Percentiles rank a stretch among this genome's conserved stretches.
Conservation (phyloP, 2,797 vertebrate genomes). For the Spinibarbus caldwelli region DNA sequence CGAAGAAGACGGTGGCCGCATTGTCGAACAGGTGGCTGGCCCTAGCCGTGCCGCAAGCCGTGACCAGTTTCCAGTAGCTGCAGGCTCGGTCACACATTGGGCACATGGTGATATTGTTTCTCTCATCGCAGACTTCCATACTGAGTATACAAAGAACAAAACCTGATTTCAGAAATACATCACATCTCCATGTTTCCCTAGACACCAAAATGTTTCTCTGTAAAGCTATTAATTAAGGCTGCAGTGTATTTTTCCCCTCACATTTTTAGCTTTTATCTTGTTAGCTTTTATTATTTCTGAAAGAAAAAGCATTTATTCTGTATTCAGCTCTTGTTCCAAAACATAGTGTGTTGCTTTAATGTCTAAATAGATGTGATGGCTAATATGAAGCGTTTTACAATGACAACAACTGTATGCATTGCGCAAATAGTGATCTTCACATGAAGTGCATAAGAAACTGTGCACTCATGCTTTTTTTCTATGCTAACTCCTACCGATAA, state of each 20-base stretch:
- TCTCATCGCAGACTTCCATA: conserved; percentile 87
- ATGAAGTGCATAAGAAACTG: background rate
- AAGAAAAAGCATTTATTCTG: background rate
- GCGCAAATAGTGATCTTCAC: background rate
- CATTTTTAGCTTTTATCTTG: background rate
- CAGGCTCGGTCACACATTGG: conserved; percentile 85
- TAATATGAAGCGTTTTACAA: background rate
- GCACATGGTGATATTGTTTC: conserved; percentile 88
- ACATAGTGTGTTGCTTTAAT: background rate
- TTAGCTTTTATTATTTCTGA: background rate
- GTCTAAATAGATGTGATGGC: background rate
- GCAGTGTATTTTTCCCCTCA: background rate
- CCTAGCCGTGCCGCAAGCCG: conserved; percentile 83
- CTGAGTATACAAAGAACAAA: conserved; percentile 65
- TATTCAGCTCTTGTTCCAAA: background rate
- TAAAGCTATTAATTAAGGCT: background rate
- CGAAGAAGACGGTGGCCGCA: conserved; percentile 87
- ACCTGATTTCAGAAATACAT: conserved; percentile 29
- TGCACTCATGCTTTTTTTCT: background rate
- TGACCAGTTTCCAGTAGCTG: conserved; percentile 87
- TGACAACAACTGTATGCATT: background rate
- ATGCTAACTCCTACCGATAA: background rate
- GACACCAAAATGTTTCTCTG: background rate
- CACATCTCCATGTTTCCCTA: background rate
- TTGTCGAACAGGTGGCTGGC: conserved; percentile 91